Evolutionary conservation across 1,140 invertebrate species (phyloP).

Genomic region (Oryctes rhinoceros): DNA sequence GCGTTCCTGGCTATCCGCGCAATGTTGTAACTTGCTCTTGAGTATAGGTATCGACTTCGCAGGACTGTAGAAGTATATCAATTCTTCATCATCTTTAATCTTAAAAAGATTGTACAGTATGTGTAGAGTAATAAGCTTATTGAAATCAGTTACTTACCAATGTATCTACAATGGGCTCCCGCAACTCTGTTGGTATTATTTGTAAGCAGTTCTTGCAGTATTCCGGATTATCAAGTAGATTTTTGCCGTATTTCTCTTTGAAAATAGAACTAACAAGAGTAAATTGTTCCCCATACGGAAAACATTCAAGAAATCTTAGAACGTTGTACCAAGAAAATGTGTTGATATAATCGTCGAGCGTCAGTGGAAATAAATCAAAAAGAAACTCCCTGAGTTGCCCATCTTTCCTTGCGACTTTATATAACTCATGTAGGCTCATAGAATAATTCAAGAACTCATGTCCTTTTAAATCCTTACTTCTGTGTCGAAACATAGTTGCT

Average conservation of each 20-base stretch:
- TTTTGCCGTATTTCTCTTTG: background rate
- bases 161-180: background rate
- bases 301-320: background rate
- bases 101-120: background rate
- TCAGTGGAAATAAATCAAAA: background rate
- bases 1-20: background rate
- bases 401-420: constrained; percentile 1
- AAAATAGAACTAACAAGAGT: background rate
- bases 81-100: background rate
- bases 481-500: background rate
- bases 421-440: background rate
- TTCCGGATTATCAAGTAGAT: background rate
- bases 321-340: background rate
- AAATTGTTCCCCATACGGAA: background rate
- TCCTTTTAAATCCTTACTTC: background rate
- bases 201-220: background rate
- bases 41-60: background rate
- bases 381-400: background rate
- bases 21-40: background rate
- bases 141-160: background rate
- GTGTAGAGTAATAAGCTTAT: too few relatives aligned
- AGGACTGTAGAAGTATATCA: background rate
- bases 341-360: background rate
- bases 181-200: background rate
- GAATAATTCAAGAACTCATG: background rate